Evolutionary conservation across 1,140 invertebrate genomes (phyloP).

Genomic region (Atta cephalotes): DNA sequence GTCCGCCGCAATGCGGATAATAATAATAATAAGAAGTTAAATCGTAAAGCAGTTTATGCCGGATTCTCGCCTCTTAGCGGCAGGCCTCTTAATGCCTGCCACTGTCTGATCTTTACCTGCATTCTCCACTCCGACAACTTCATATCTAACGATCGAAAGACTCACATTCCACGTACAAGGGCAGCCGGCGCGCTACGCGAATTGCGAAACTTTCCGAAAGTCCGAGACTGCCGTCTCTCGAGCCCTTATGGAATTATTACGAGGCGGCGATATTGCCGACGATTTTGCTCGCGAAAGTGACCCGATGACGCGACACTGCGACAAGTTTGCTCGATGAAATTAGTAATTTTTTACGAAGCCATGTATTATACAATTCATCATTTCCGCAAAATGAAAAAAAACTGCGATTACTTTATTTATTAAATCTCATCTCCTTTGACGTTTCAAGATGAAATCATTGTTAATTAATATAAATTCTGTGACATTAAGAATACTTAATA

Average conservation of each 20-base stretch:
- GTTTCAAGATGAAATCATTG: neutral
- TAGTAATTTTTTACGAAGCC: neutral
- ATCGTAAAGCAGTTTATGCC: slow-evolving; percentile 56
- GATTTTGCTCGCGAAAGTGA: neutral
- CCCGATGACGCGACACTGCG: neutral
- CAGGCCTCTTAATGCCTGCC: slow-evolving; percentile 21
- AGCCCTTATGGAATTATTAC: slow-evolving; percentile 6
- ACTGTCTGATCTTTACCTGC: slow-evolving; percentile 39
- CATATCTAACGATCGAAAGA: neutral
- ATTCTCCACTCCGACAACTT: slow-evolving; percentile 22
- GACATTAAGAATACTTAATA: neutral
- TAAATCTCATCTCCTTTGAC: neutral
- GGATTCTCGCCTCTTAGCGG: slow-evolving; percentile 28
- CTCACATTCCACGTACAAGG: neutral
- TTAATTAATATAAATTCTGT: neutral
- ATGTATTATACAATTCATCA: neutral
- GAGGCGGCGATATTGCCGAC: slow-evolving; percentile 11
- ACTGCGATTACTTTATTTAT: neutral
- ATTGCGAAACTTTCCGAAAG: slow-evolving; percentile 46
- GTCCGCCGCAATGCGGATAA: neutral
- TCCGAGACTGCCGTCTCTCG: neutral
- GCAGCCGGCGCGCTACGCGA: slow-evolving; percentile 10
- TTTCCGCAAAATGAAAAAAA: neutral
- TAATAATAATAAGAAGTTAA: slow-evolving; percentile 53
- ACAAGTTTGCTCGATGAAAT: neutral